phyloP scores from a whole-genome alignment of 2,113 vertebrate genomes.

The human (Homo sapiens) region GRCh38 chr7:89605001-89605500 shows the following conservation, averaged over 20 bases:
- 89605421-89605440: not conserved
- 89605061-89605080: not conserved
- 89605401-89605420: not conserved
- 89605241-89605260: not conserved
- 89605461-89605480: not conserved
- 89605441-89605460: not conserved
- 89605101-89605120: not conserved
- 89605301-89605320: not conserved
- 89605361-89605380: not conserved
- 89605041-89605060: not conserved
- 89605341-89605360: not conserved
- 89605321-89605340: not conserved
- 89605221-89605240: rapidly evolving
- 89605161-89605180: not conserved
- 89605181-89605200: not conserved
- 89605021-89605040: too few species aligned
- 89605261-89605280: not conserved
- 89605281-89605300: not conserved
- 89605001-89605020: too few species aligned
- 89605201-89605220: not conserved
- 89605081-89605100: not conserved
- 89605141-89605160: not conserved
- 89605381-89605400: not conserved
- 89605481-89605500: too few species aligned
- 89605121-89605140: not conserved